Conservation (phyloP, 2,113 vertebrate genomes). For the Elaphurus davidianus region DNA sequence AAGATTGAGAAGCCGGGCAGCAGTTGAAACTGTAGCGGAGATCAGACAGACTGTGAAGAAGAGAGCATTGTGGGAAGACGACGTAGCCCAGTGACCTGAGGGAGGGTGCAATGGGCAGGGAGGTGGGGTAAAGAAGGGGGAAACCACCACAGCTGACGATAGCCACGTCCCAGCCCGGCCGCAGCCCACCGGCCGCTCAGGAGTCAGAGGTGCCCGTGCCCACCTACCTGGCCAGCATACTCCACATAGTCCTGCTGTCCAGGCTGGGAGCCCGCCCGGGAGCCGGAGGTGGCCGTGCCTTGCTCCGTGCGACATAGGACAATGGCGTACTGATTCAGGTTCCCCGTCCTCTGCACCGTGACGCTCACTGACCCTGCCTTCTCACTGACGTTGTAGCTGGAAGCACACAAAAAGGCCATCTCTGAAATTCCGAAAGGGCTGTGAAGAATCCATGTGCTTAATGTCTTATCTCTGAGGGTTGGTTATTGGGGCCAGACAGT, state of each 20-base stretch:
- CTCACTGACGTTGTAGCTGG: constrained; percentile 93
- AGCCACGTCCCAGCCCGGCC: not conserved
- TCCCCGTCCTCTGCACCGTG: constrained; percentile 89
- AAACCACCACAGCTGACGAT: not conserved
- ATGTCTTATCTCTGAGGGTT: not conserved
- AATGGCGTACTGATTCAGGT: constrained; percentile 96
- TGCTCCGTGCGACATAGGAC: constrained; percentile 92
- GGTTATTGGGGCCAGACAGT: not conserved
- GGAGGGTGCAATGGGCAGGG: not conserved
- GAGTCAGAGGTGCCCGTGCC: too few species aligned
- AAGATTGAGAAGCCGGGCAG: not conserved
- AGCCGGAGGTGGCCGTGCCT: constrained; percentile 87
- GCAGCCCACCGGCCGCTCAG: fast-evolving
- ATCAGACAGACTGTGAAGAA: not conserved
- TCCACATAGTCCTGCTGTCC: constrained; percentile 94
- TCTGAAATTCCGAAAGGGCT: not conserved
- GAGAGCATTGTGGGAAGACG: not conserved
- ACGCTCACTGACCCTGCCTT: constrained; percentile 88
- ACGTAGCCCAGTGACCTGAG: not conserved
- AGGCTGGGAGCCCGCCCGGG: constrained; percentile 70
- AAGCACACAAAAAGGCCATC: constrained; percentile 23
- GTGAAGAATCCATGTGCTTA: not conserved
- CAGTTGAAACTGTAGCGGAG: not conserved
- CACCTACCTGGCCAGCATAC: constrained; percentile 91
- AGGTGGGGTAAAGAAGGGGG: not conserved